Base-by-base conservation (phyloP, 2,888 invertebrate species). In the Seladonia tumulorum region DNA sequence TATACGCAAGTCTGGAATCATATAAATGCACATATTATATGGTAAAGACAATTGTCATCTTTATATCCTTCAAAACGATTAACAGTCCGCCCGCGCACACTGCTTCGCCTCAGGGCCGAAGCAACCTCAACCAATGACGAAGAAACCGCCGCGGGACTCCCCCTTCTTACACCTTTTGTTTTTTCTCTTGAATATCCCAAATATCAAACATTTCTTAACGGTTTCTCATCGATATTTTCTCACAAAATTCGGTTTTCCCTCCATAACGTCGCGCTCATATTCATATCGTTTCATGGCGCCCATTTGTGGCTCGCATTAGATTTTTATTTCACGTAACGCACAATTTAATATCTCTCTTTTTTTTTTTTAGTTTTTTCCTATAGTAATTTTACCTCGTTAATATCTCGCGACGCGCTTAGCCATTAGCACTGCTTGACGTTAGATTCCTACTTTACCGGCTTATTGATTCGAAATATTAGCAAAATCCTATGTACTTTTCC, bases 21-120 rank as follows among this genome's bases (percentile, higher is more conserved):
- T 94, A 94, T 94, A 94, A 94, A 94, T 94, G 93, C 93, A 94
- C 94, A 94, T 94, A 94, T 94, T 94, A 94, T 94, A 94, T 93
- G 93, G 91, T 94, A 94, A 94, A 93, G 93, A 90, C 90, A 89
- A 85, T 83, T 91, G 86, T 86, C 76, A 85, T 81, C 88, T 88
- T 86, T 85, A 86, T 47, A 85, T 78, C 77, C 87, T 87, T 82
- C 45, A 81, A 77, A 80, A 81, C 84, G 80, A 81, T 73, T 73
- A 87, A 75, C 29, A 84, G 77, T 74, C 82, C 73, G 79, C 71
- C 80, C 89, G 93, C 89, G 93, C 93, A 93, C 93, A 93, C 93
- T 93, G 93, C 93, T 90, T 93, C 92, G 92, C 90, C 92, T 89
- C 87, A 71, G 68, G 47, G 85, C 86, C 87, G 87, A 87, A 83